phyloP scores from a whole-genome alignment of 2,888 invertebrate species.

The Metopia argyrocephala region DNA sequence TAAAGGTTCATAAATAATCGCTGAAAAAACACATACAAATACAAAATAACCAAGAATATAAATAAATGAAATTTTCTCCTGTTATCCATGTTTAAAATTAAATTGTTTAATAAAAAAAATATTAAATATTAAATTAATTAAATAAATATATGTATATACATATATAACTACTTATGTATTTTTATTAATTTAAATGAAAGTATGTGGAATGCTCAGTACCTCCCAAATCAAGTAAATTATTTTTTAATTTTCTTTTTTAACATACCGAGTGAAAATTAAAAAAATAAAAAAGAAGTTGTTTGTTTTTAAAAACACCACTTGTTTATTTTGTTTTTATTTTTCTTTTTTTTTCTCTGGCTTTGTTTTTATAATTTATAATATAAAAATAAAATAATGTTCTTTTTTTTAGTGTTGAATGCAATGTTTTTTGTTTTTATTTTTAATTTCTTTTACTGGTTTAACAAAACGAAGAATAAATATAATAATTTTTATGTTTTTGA shows the following conservation, averaged over 20 bases:
- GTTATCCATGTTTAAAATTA: too few species aligned
- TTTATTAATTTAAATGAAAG: neutral
- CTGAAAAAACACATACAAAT: too few species aligned
- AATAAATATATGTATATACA: too few species aligned
- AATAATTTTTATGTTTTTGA: constrained; percentile 59
- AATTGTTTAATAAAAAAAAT: too few species aligned
- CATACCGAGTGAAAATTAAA: constrained; percentile 46
- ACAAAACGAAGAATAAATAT: constrained; percentile 17
- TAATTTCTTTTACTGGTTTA: constrained; percentile 26
- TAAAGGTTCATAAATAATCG: too few species aligned
- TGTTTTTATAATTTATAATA: constrained; percentile 29
- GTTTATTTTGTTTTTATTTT: neutral
- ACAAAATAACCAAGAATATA: too few species aligned
- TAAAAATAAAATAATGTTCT: constrained; percentile 16
- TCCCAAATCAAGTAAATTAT: constrained; percentile 34
- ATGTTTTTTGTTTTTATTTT: constrained; percentile 26
- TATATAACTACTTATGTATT: neutral
- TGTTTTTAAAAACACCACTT: neutral
- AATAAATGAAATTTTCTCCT: too few species aligned
- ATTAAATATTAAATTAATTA: too few species aligned
- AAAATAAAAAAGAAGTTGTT: constrained; percentile 33
- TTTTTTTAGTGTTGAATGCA: constrained; percentile 25
- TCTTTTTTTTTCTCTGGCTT: too few species aligned
- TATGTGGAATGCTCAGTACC: too few species aligned
- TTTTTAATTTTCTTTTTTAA: neutral